Conservation (phyloP, 1,140 invertebrate species). For the Zaprionus ghesquierei region DNA sequence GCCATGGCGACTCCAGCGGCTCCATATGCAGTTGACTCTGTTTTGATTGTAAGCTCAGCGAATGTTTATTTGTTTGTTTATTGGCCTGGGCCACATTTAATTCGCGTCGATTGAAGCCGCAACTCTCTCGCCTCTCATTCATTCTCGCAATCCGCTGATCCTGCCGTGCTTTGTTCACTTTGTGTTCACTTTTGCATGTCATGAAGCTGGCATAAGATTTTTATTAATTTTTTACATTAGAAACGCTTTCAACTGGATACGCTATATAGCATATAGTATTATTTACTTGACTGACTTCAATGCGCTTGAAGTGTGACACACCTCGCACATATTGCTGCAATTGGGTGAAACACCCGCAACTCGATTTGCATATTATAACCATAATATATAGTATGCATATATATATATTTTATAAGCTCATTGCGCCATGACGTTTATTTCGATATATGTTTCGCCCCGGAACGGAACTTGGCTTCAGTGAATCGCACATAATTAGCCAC, state of each 20-base stretch:
- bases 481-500: slow-evolving; percentile 50
- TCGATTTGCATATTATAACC: slow-evolving; percentile 44
- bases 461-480: slow-evolving; percentile 53
- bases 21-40: slow-evolving; percentile 42
- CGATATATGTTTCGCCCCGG: slow-evolving; percentile 29
- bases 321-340: slow-evolving; percentile 17
- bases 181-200: slow-evolving; percentile 46
- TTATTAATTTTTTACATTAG: slow-evolving; percentile 46
- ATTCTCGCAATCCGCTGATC: neutral
- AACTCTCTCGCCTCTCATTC: neutral
- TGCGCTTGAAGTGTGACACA: slow-evolving; percentile 24
- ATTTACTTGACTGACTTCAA: slow-evolving; percentile 2
- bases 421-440: slow-evolving; percentile 50
- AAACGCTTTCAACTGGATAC: slow-evolving; percentile 30
- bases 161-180: neutral
- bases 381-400: slow-evolving; percentile 14
- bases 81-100: slow-evolving; percentile 24
- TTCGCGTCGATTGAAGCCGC: slow-evolving; percentile 19
- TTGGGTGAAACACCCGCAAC: slow-evolving; percentile 10
- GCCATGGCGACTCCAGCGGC: slow-evolving; percentile 38
- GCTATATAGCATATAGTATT: neutral
- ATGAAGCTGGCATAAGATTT: slow-evolving; percentile 28
- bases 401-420: slow-evolving; percentile 31
- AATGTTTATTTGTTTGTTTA: slow-evolving; percentile 47
- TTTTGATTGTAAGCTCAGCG: slow-evolving; percentile 51